Evolutionary conservation across 2,797 vertebrate species (phyloP).

Genomic region (Melanotaenia trifasciata): DNA sequence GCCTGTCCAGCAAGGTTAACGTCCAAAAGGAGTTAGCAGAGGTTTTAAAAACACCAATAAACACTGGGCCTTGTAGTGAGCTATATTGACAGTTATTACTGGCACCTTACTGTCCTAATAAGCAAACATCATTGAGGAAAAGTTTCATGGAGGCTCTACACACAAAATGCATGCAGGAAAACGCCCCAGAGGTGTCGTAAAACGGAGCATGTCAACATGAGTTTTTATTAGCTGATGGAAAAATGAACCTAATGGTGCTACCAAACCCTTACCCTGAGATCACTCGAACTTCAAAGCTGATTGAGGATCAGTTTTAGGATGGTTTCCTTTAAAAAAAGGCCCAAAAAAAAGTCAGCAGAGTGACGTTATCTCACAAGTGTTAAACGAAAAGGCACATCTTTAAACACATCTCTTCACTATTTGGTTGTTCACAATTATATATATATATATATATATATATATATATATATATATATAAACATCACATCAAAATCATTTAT

Average conservation of each 20-base stretch:
- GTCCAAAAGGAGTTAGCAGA: conserved; percentile 60
- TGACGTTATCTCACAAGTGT: conserved; percentile 9
- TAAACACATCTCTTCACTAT: not conserved
- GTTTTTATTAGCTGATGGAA: conserved; percentile 64
- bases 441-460: too few species aligned
- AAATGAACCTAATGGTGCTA: conserved; percentile 56
- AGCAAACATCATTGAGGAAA: conserved; percentile 62
- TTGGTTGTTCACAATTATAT: not conserved
- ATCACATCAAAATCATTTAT: not conserved
- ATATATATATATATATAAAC: not conserved
- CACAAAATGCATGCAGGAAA: conserved; percentile 51
- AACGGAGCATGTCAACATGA: conserved; percentile 57
- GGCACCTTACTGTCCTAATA: conserved; percentile 53
- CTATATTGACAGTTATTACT: conserved; percentile 57
- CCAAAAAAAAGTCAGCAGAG: conserved; percentile 30
- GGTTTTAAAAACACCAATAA: conserved; percentile 71
- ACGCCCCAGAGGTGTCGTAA: conserved; percentile 63
- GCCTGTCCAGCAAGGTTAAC: conserved; percentile 56
- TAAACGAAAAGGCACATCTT: conserved; percentile 2
- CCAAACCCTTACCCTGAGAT: conserved; percentile 20
- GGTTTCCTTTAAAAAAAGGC: conserved; percentile 18
- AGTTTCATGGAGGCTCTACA: conserved; percentile 32
- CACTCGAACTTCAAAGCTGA: conserved; percentile 29
- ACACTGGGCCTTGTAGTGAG: conserved; percentile 51
- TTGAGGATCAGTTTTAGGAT: not conserved